Evolutionary conservation across 2,888 invertebrate genomes (phyloP).

Genomic region (Pristionchus fissidentatus): DNA sequence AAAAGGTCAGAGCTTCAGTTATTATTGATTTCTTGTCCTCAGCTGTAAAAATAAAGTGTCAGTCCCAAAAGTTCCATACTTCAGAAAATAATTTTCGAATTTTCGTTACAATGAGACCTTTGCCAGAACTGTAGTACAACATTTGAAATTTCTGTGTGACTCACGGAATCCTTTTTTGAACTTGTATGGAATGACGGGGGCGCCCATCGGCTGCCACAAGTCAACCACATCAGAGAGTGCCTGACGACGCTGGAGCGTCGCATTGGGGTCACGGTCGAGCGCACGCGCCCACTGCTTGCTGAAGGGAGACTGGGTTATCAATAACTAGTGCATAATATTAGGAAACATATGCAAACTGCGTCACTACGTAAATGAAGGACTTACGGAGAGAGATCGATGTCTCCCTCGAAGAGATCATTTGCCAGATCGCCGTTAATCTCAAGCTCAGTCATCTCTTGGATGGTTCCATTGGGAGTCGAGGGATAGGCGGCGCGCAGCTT

Average conservation of each 20-base stretch:
- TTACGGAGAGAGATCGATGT: conserved; percentile 16
- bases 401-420: conserved; percentile 39
- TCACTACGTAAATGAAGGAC: no score
- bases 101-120: no score
- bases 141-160: no score
- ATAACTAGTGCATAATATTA: no score
- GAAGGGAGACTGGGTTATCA: background rate
- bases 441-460: background rate
- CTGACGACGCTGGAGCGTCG: conserved; percentile 38
- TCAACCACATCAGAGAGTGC: conserved; percentile 6
- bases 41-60: no score
- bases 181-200: conserved; percentile 8
- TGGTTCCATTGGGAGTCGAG: background rate
- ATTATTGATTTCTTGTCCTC: background rate
- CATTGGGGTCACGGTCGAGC: conserved; percentile 25
- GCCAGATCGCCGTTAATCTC: conserved; percentile 18
- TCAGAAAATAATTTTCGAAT: no score
- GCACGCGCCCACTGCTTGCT: conserved; percentile 38
- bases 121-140: no score
- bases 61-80: no score
- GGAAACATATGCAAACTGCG: no score
- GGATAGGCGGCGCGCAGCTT: conserved; percentile 22
- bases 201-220: conserved; percentile 22
- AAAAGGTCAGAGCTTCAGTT: background rate
- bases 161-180: conserved; percentile 33